Base-by-base conservation (phyloP, 2,888 invertebrate genomes). In the Hydraecia micacea region DNA sequence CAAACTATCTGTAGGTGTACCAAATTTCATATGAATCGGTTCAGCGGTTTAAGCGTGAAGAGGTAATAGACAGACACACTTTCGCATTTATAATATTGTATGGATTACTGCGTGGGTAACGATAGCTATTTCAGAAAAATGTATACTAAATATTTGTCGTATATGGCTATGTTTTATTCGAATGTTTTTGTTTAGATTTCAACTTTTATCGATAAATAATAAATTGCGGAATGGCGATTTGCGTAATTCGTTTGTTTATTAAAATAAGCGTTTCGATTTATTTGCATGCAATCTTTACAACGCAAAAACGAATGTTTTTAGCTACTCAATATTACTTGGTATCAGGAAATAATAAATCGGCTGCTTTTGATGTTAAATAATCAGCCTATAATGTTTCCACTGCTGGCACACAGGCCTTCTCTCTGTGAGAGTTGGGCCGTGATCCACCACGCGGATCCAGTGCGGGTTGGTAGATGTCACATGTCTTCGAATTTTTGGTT, bases 171-270 rank as follows among this genome's bases (percentile, higher is more conserved):
- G 15, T 49, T 77, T 49, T 9, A 32, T 13, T 36, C 13, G 25
- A 46, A 63, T 39, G 25, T 49, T 52, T 70, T 77, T 77, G 71
- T 63, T 71, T 63, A 39, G 8, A 49, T 78, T 68, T 58, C 2
- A 49, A 69, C 18, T 58, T 63, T 52, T 69, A 13, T 13, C 39
- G 21, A 58, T 21, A 28, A 49, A 68, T 58, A 49, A 73, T 55
- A 62, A 55, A 84, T 4, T 62, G 25, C 46, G 55, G 36, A 28
- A 62, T 52, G 9, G 25, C 18, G 55, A 62, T 39, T 39, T 67
- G 21, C 46, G 36, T 82, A 32, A 42, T n/a, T 83, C 15, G 11
- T 49, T 71, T 46, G 8, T 79, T 83, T 62, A 13, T 32, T n/a
- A 62, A 52, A 25, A 1, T 52, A 18, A 32, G 42, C 2, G 6